Base-by-base conservation (phyloP, 2,113 vertebrate species). In the Anser cygnoides region DNA sequence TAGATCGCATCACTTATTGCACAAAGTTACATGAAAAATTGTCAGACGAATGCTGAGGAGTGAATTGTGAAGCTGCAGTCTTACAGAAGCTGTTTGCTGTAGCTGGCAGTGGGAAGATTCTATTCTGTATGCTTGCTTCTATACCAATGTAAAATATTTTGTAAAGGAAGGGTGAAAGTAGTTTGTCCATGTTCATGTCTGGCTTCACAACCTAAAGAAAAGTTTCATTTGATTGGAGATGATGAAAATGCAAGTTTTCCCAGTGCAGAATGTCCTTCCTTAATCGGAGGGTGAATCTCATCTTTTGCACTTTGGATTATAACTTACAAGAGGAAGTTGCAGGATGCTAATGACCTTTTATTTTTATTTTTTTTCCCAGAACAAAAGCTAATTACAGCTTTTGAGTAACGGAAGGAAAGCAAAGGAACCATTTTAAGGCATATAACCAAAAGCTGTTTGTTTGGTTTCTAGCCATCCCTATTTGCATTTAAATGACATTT, bases 311-410 rank as follows among this genome's bases (percentile, higher is more conserved):
- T 41, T 63, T 61, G 94, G 61, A 43, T 31, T 89, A 6, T 72
- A 39, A 73, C 57, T 90, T 89, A 6, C 13, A 86, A 46, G 41
- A 89, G 26, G 35, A 87, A 43, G 35, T 19, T 85, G 26, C 29
- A 82, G 28, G 35, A 75, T 79, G 35, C 3, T 50, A 70, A 66
- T 43, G 4, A 31, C 10, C 29, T 29, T 50, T 33, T 75, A 49
- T 65, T 41, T 13, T 49, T 20, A 49, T 39, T 39, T 39, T 49
- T 65, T 41, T 10, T 4, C 14, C 29, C 26, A 19, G 21, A 81
- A 59, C 62, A 81, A 78, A 90, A 75, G 26, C 39, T 82, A 94
- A 85, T 87, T 70, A 84, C 77, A 91, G 63, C 59, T 74, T 89
- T 65, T 52, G 33, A 76, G 54, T 59, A 87, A 52, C 65, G 84